Base-by-base conservation (phyloP, 2,888 invertebrate genomes). In the Platerodrilus igneus region DNA sequence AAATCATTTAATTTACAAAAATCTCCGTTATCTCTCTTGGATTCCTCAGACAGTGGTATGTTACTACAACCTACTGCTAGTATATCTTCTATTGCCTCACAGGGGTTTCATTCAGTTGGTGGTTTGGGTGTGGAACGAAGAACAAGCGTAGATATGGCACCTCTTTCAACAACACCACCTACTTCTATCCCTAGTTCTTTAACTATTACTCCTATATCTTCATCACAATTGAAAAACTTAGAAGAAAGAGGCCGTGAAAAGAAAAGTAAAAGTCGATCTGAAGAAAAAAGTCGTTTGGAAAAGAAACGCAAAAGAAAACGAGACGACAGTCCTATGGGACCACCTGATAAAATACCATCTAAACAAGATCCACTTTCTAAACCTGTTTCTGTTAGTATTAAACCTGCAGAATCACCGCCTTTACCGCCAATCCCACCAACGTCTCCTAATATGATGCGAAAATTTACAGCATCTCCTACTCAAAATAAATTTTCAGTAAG, bases 71-170 rank as follows among this genome's bases (percentile, higher is more conserved):
- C 78, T 3, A 74, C 80, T 26, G 75, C 81, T 13, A 78, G 77
- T 53, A 76, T 81, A n/a, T 78, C 79, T 2, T 75, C 82, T 2
- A 75, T 78, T 23, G 27, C 47, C 9, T 38, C 46, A 4, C 44
- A 41, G 37, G 50, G 49, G 26, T 50, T 47, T 45, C 44, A 45
- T 13, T 70, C 38, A 13, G 19, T 33, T 13, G 37, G 37, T 13
- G 26, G 71, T 9, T 72, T 73, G 63, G 76, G 78, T 40, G 65
- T 83, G 26, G 84, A 85, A 51, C 73, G 82, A 38, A 70, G 86
- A 16, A 81, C 84, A 0, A 86, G 85, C 2, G 88, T 91, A 45
- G 91, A 92, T 68, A 87, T 91, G 30, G 87, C 91, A 55, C 89
- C 91, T 0, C 78, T 87, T 43, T 72, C 80, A 2, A 73, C 82